These are phyloP conservation scores for Misgurnus anguillicaudatus DNA, from an alignment of 2,113 vertebrate species.

Conservation along the genomic window DNA sequence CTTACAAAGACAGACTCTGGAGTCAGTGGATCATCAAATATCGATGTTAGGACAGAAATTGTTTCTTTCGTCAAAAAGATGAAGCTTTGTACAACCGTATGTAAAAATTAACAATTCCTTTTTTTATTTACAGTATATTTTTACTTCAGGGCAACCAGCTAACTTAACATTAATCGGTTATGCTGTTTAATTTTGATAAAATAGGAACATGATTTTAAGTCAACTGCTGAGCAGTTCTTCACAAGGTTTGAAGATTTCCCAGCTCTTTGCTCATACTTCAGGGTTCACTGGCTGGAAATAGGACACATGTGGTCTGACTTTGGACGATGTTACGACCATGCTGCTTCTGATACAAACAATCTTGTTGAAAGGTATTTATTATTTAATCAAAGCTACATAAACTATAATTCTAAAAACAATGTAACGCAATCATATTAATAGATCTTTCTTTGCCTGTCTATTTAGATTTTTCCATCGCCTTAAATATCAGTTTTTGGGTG, in stretches of 20 bases:
- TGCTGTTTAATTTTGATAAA: neutral
- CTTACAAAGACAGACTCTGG: no score
- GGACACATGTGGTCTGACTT: conserved; percentile 1
- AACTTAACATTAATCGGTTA: neutral
- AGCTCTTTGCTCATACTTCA: conserved; percentile 14
- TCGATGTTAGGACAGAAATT: no score
- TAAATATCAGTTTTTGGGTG: conserved; percentile 2
- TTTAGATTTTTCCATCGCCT: conserved; percentile 1
- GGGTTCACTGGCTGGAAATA: conserved; percentile 5
- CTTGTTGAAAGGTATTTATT: neutral
- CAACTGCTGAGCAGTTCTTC: conserved; percentile 1
- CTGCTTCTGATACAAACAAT: no score
- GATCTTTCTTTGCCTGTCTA: neutral
- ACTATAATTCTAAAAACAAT: neutral
- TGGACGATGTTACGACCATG: neutral
- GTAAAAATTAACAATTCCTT: no score
- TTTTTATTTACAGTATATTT: no score
- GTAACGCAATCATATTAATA: no score
- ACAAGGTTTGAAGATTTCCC: conserved; percentile 1
- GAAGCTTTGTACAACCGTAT: no score
- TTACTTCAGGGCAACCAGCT: no score
- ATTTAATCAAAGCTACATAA: neutral
- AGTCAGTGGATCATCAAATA: no score
- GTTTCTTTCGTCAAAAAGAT: no score
- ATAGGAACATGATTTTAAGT: neutral